phyloP scores from a whole-genome alignment of 2,888 invertebrate genomes.

The Fragum sueziense region DNA sequence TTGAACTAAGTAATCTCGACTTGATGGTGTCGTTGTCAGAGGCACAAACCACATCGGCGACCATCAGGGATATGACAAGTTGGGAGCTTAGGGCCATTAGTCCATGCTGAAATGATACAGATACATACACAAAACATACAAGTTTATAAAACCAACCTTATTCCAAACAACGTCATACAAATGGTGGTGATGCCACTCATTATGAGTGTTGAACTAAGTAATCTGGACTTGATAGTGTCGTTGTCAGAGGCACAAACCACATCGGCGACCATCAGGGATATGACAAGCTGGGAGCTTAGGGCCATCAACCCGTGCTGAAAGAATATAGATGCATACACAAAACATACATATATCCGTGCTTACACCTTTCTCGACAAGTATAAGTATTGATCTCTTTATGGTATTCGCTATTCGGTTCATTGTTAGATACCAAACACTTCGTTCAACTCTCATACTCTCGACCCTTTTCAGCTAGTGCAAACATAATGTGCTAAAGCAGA shows the following conservation, averaged over 20 bases:
- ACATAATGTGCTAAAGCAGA: too few relatives aligned
- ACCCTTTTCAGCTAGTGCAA: too few relatives aligned
- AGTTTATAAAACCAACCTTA: slow-evolving; percentile 38
- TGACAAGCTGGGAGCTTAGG: slow-evolving; percentile 34
- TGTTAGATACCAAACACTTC: too few relatives aligned
- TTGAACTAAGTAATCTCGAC: slow-evolving; percentile 46
- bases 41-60: slow-evolving; percentile 56
- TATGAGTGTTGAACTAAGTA: slow-evolving; percentile 51
- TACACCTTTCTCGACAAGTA: too few relatives aligned
- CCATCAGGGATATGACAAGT: slow-evolving; percentile 47
- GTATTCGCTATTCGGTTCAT: too few relatives aligned
- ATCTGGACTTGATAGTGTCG: slow-evolving; percentile 46
- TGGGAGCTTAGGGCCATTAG: slow-evolving; percentile 37
- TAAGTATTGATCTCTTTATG: too few relatives aligned
- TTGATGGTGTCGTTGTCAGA: slow-evolving; percentile 48
- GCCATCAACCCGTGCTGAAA: slow-evolving; percentile 52
- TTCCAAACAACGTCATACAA: slow-evolving; percentile 49
- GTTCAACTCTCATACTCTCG: too few relatives aligned
- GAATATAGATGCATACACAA: too few relatives aligned
- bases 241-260: slow-evolving; percentile 52
- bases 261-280: slow-evolving; percentile 51
- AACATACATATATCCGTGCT: too few relatives aligned
- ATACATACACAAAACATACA: too few relatives aligned
- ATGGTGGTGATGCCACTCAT: slow-evolving; percentile 58
- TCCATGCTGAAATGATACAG: slow-evolving; percentile 54